Conservation (phyloP, 2,888 invertebrate genomes). For the Pachymerium ferrugineum region DNA sequence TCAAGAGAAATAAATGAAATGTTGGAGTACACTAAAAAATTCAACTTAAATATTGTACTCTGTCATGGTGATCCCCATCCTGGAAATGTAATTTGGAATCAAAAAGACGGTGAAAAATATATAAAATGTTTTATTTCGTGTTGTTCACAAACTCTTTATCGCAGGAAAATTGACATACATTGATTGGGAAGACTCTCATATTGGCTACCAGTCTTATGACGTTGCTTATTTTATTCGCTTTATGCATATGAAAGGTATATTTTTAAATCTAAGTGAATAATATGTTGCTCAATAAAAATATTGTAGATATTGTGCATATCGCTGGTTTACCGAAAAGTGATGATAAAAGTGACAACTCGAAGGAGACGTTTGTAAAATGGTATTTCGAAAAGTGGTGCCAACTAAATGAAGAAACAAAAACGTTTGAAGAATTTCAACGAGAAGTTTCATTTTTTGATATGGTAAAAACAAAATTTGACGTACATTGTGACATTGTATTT, state of each 20-base stretch:
- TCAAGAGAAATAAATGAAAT: neutral
- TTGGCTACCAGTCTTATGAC: neutral
- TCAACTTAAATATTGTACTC: neutral
- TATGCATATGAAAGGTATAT: neutral
- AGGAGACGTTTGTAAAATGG: neutral
- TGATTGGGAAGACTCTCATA: neutral
- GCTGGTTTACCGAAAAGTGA: neutral
- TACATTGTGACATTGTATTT: neutral
- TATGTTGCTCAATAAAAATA: too few relatives aligned
- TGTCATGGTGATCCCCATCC: neutral
- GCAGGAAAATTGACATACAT: neutral
- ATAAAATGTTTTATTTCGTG: neutral
- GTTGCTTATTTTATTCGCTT: neutral
- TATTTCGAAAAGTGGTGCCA: slow-evolving; percentile 2
- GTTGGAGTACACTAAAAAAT: neutral
- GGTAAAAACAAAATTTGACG: neutral
- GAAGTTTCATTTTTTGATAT: neutral
- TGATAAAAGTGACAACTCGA: slow-evolving; percentile 17
- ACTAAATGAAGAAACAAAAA: neutral
- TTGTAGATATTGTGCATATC: neutral
- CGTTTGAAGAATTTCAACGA: neutral
- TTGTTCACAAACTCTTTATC: neutral
- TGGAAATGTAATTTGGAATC: neutral
- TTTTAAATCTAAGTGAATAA: too few relatives aligned
- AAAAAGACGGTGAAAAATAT: neutral